phyloP scores from a whole-genome alignment of 1,140 invertebrate genomes.

The Antheraea mylitta region DNA sequence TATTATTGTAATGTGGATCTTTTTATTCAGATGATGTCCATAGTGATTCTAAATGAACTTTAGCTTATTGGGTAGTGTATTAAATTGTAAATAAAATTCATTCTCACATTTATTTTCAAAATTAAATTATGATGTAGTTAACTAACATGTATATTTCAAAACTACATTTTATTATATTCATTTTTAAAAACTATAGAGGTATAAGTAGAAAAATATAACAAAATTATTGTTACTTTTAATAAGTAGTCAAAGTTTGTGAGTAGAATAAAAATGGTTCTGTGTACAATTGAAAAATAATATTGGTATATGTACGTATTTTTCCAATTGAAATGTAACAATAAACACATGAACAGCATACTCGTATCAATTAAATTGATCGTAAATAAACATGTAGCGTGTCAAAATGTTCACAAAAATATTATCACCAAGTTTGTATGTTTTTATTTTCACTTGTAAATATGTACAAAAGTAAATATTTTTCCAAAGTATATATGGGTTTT shows the following conservation, averaged over 20 bases:
- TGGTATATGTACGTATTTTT: neutral
- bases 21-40: slow-evolving; percentile 62
- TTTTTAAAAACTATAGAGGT: neutral
- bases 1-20: slow-evolving; percentile 43
- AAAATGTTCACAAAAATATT: neutral
- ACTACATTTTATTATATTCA: neutral
- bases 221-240: neutral
- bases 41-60: slow-evolving; percentile 9
- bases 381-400: neutral
- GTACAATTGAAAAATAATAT: neutral
- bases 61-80: slow-evolving; percentile 6
- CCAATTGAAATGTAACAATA: neutral
- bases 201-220: neutral
- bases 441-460: slow-evolving; percentile 47
- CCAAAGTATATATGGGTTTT: slow-evolving; percentile 33
- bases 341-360: neutral
- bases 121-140: slow-evolving; percentile 27
- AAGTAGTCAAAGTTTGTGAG: neutral
- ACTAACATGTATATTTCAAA: neutral
- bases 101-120: slow-evolving; percentile 10
- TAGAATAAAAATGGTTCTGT: neutral
- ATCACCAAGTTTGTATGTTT: neutral
- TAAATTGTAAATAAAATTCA: slow-evolving; percentile 36
- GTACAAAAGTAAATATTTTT: slow-evolving; percentile 66
- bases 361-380: neutral